A percentile compares a stretch with the other conserved stretches of the same genome.
Evolutionary conservation across 2,888 invertebrate species (phyloP).

Genomic region (Aelia acuminata): DNA sequence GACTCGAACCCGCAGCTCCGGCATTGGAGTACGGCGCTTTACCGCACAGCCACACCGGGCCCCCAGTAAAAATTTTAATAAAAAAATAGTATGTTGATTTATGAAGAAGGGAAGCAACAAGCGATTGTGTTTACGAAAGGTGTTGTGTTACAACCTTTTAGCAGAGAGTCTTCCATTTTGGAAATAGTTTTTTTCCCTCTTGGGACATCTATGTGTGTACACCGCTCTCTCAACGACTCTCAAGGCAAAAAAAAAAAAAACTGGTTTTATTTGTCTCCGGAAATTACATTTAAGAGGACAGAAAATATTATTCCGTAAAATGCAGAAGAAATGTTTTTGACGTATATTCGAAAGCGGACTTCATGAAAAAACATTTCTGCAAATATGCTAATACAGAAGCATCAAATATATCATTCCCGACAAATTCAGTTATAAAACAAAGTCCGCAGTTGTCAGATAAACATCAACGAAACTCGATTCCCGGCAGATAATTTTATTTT

Average conservation of each 20-base stretch:
- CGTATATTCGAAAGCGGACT: too few species aligned
- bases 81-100: too few species aligned
- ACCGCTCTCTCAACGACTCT: not conserved
- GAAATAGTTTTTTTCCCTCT: not conserved
- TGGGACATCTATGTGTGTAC: not conserved
- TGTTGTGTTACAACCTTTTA: constrained; percentile 3
- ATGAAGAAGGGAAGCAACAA: not conserved
- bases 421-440: not conserved
- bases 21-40: too few species aligned
- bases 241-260: not conserved
- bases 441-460: not conserved
- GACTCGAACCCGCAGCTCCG: too few species aligned
- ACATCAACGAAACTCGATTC: not conserved
- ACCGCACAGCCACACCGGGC: too few species aligned
- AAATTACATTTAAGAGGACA: not conserved
- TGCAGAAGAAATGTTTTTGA: not conserved
- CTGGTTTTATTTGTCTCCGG: not conserved
- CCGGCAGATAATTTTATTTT: not conserved
- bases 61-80: too few species aligned
- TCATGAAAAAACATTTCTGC: not conserved
- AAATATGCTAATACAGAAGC: not conserved
- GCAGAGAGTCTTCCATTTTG: not conserved
- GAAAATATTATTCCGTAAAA: not conserved
- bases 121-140: not conserved
- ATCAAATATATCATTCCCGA: not conserved